Evolutionary conservation across 37 sponge, comb jelly and placozoan species (phyloP).

Genomic region (Chondrilla cf. caribensis): DNA sequence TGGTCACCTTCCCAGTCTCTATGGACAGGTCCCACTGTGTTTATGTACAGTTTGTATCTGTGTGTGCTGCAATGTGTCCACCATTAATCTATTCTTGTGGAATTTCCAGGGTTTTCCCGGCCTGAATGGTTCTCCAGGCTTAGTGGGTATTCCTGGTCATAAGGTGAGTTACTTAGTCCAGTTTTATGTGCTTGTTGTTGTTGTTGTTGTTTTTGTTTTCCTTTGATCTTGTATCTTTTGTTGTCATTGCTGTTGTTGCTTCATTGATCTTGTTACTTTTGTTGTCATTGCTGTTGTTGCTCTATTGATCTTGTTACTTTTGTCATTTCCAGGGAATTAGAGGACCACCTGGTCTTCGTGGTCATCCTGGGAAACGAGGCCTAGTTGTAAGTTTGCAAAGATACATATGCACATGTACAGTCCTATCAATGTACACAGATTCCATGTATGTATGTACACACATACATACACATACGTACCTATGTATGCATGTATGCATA

Average conservation of each 20-base stretch:
- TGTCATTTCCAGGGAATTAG: constrained; percentile 30
- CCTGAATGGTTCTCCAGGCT: constrained; percentile 38
- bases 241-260: constrained; percentile 31
- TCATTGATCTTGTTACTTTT: background rate
- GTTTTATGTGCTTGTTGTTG: background rate
- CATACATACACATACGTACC: background rate
- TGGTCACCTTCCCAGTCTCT: too few relatives aligned
- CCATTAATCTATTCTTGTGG: background rate
- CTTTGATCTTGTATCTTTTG: background rate
- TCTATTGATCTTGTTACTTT: background rate
- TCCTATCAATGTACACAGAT: too few relatives aligned
- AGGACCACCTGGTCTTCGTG: constrained; percentile 45
- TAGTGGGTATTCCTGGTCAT: constrained; percentile 33
- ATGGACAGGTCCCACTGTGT: too few relatives aligned
- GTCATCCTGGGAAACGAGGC: constrained; percentile 61
- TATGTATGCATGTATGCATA: background rate
- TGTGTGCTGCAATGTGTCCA: background rate
- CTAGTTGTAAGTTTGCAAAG: constrained; percentile 30
- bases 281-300: background rate
- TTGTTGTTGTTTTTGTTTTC: background rate
- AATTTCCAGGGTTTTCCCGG: constrained; percentile 32
- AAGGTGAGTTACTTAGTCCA: constrained; percentile 61
- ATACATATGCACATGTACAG: background rate
- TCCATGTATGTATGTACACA: background rate
- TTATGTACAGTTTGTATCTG: too few relatives aligned